Evolutionary conservation across 1,140 invertebrate genomes (phyloP), one percentile per base, ranked within the genome.

Genomic region (Drosophila kohkoa): DNA sequence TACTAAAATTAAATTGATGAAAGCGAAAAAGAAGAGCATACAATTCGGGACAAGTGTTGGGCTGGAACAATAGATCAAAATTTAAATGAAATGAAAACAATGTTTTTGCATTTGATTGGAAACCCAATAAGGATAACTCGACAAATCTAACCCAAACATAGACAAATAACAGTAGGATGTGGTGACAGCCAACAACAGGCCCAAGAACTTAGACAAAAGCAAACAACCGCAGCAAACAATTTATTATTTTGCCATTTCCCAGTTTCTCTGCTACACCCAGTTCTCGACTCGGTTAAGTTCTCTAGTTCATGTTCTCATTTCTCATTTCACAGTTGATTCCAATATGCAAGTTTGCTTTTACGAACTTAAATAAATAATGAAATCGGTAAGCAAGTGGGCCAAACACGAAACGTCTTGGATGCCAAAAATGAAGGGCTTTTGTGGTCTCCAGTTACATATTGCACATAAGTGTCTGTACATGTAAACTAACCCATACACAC

Each of bases 51-150:
- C 4, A 7, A 13, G 3, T n/a, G 11, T 43, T n/a, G 52, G 60
- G 32, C 8, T 25, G 28, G 38, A 59, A 32, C 68, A 75, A 80
- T 82, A 77, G 16, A 68, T 73, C 68, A 83, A 72, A 73, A 81
- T 89, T 89, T 85, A 77, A 90, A 89, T 89, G 54, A 90, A 90
- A 89, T 85, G 78, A 89, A 89, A 89, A 89, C 85, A 88, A 85
- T 85, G 74, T 71, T 83, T 78, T 80, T 79, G 78, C 65, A 66
- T 80, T 80, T 78, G 68, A 77, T 87, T 82, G 72, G 69, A 63
- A 74, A 70, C 75, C 64, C 67, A 77, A 73, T 52, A 70, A 63
- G 66, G 58, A 58, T 59, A 65, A 60, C 57, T 57, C 68, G 63
- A 55, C 66, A 62, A 79, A 76, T 72, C 58, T 28, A 58, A 63